These are phyloP conservation scores for Lasioglossum calceatum DNA, from an alignment of 2,888 invertebrate genomes.

Conservation along the genomic window DNA sequence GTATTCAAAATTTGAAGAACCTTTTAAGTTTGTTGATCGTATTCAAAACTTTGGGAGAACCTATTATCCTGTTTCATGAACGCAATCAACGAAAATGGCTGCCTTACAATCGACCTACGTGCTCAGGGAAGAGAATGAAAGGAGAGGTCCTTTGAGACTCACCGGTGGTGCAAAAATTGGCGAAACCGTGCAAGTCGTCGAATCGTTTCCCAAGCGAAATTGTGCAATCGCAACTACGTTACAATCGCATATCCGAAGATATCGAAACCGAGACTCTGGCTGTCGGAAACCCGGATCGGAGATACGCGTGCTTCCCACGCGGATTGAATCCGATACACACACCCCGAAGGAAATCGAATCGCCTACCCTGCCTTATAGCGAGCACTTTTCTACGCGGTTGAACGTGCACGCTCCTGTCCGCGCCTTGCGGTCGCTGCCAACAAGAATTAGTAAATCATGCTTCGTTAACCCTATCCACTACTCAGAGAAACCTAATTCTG, in stretches of 20 bases:
- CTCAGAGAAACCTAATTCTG: background rate
- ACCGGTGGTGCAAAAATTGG: background rate
- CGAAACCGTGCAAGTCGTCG: background rate
- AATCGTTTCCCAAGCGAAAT: conserved; percentile 8
- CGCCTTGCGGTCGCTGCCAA: conserved; percentile 35
- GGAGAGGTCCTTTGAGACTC: background rate
- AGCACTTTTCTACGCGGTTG: conserved; percentile 50
- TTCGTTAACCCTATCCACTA: conserved; percentile 16
- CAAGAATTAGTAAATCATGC: conserved; percentile 65
- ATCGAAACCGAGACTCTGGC: conserved; percentile 62
- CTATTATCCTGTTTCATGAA: background rate
- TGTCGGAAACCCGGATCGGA: conserved; percentile 38
- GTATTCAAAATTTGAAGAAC: too few species aligned
- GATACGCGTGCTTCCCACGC: conserved; percentile 43
- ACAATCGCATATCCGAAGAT: background rate
- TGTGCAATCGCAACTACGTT: conserved; percentile 31
- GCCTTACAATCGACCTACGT: background rate
- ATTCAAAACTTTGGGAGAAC: too few species aligned
- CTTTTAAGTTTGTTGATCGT: too few species aligned
- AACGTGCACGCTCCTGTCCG: conserved; percentile 14
- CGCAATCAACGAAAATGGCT: background rate
- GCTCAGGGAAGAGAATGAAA: background rate
- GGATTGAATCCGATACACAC: conserved; percentile 37
- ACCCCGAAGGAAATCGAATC: conserved; percentile 62
- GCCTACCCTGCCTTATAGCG: conserved; percentile 59